Conservation (phyloP, 2,797 vertebrate genomes). For the Eurystomus glaucurus region DNA sequence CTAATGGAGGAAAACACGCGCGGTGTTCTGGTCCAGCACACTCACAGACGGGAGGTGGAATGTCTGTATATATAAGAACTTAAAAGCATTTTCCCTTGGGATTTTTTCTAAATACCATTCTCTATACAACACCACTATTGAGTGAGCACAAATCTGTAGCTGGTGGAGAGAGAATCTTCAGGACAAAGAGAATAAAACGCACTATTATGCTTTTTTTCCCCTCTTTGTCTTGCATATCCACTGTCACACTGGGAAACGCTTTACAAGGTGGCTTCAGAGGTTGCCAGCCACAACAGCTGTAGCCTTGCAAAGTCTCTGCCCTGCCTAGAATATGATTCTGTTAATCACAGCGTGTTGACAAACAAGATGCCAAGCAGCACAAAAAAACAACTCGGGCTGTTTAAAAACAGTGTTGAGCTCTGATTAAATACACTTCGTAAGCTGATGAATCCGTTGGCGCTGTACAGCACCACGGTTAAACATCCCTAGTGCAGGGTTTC, state of each 20-base stretch:
- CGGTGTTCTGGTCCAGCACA: fast-evolving
- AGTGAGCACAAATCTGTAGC: neutral
- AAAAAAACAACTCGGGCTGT: neutral
- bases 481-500: fast-evolving
- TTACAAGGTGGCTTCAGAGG: neutral
- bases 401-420: neutral
- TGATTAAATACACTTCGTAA: neutral
- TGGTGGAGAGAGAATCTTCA: neutral
- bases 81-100: neutral
- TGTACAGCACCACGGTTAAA: neutral
- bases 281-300: neutral
- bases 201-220: fast-evolving
- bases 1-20: neutral
- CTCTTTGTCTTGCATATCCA: neutral
- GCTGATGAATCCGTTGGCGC: fast-evolving
- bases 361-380: neutral
- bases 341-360: neutral
- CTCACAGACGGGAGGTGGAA: neutral
- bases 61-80: neutral
- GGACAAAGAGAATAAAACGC: neutral
- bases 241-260: neutral
- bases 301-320: neutral
- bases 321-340: neutral
- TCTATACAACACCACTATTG: neutral
- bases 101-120: neutral